Percentiles rank a stretch among this genome's conserved stretches.
Evolutionary conservation across 2,888 invertebrate genomes (phyloP).

Genomic region (Entomobrya proxima): DNA sequence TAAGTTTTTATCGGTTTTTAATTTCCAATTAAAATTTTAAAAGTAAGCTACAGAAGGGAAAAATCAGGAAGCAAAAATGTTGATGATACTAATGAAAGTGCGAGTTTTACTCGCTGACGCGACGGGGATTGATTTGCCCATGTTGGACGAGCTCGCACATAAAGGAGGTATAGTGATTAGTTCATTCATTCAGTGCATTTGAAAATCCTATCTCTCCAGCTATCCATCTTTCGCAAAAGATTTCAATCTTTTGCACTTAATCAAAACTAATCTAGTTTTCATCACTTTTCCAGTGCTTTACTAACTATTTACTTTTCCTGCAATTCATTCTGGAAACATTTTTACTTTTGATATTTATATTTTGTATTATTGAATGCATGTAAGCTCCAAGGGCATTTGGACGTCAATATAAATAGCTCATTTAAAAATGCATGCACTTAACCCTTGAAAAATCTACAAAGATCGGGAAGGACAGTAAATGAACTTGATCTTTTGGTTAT

Average conservation of each 20-base stretch:
- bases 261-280: background rate
- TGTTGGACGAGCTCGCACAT: slow-evolving; percentile 71
- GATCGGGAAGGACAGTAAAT: background rate
- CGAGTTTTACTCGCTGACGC: slow-evolving; percentile 67
- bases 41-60: slow-evolving; percentile 1
- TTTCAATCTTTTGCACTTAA: background rate
- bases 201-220: slow-evolving; percentile 17
- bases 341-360: no score
- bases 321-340: no score
- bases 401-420: background rate
- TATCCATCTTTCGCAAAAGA: background rate
- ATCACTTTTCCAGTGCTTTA: background rate
- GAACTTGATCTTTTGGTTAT: background rate
- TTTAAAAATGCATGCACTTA: background rate
- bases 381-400: no score
- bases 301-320: background rate
- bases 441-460: background rate
- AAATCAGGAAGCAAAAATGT: slow-evolving; percentile 55
- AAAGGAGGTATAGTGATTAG: slow-evolving; percentile 70
- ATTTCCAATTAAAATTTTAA: background rate
- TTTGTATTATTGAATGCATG: no score
- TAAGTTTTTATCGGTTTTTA: background rate
- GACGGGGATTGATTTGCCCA: slow-evolving; percentile 71
- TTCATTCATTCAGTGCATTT: background rate
- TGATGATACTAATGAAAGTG: slow-evolving; percentile 70